These are phyloP conservation scores for Danaus melanippus DNA, from an alignment of 1,140 invertebrate species.

Conservation along the genomic window DNA sequence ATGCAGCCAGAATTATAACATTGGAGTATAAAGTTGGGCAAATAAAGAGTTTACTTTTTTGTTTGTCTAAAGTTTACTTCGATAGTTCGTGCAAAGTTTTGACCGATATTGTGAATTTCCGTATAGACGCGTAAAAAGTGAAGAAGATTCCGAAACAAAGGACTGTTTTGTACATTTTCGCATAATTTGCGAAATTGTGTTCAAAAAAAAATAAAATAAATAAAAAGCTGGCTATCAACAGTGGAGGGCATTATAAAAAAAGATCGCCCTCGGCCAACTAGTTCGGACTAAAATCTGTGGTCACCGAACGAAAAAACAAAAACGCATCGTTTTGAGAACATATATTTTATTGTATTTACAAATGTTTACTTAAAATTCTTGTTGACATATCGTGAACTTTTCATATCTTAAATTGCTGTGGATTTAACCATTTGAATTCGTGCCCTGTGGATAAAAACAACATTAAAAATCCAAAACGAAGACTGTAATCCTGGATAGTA, in stretches of 20 bases:
- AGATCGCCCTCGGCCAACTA: slow-evolving; percentile 55
- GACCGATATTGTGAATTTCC: slow-evolving; percentile 66
- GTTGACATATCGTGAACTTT: slow-evolving; percentile 54
- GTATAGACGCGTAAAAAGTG: slow-evolving; percentile 69
- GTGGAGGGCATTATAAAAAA: slow-evolving; percentile 48
- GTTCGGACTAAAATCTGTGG: slow-evolving; percentile 60
- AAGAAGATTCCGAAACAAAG: slow-evolving; percentile 64
- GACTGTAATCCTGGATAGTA: slow-evolving; percentile 42
- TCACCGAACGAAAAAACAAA: slow-evolving; percentile 64
- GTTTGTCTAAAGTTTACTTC: slow-evolving; percentile 47
- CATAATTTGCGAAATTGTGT: slow-evolving; percentile 67
- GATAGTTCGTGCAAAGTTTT: slow-evolving; percentile 65
- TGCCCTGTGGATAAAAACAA: slow-evolving; percentile 52
- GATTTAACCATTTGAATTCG: slow-evolving; percentile 47
- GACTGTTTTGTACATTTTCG: slow-evolving; percentile 72
- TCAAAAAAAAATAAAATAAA: slow-evolving; percentile 47
- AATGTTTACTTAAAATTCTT: slow-evolving; percentile 53
- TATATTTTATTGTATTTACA: slow-evolving; percentile 40
- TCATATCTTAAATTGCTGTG: slow-evolving; percentile 57
- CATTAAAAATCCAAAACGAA: slow-evolving; percentile 24
- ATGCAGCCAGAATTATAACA: slow-evolving; percentile 56
- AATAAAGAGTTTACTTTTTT: slow-evolving; percentile 44
- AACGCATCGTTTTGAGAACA: slow-evolving; percentile 53
- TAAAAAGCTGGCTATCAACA: slow-evolving; percentile 43
- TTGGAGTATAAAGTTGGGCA: slow-evolving; percentile 64